Percentiles rank a stretch among this genome's conserved stretches.
Conservation (phyloP, 2,797 vertebrate genomes). For the Lithobates sylvaticus region DNA sequence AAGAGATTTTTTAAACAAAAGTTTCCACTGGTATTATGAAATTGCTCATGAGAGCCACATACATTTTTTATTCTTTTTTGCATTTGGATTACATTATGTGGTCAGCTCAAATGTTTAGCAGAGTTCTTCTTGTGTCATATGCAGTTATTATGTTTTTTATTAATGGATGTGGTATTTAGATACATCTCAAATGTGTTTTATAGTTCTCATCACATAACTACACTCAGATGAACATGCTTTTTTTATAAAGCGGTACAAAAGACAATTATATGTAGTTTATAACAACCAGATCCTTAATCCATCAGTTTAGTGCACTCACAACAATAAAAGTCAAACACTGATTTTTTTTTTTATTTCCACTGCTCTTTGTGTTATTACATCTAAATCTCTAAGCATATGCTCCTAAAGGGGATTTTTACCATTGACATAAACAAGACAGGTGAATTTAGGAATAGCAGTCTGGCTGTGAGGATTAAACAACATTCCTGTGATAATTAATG, state of each 20-base stretch:
- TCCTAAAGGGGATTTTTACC: too few species aligned
- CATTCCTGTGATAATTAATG: too few species aligned
- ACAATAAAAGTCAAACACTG: background rate
- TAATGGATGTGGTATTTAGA: background rate
- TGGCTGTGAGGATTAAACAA: too few species aligned
- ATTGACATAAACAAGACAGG: too few species aligned
- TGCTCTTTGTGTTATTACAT: too few species aligned
- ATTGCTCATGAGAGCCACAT: too few species aligned
- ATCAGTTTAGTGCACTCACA: background rate
- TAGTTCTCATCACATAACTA: background rate
- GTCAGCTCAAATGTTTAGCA: background rate
- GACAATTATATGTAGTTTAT: background rate
- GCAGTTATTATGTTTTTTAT: background rate
- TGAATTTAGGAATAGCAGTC: too few species aligned
- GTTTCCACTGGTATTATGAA: too few species aligned
- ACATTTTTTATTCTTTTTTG: background rate
- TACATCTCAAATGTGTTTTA: background rate
- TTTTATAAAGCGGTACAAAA: background rate
- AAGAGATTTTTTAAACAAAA: too few species aligned
- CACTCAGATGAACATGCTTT: background rate
- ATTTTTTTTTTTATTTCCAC: too few species aligned
- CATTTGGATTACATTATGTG: background rate
- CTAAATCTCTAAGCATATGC: too few species aligned
- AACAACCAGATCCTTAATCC: background rate
- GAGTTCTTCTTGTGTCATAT: background rate